Conservation (phyloP, 2,797 vertebrate genomes). For the Bovichtus diacanthus region DNA sequence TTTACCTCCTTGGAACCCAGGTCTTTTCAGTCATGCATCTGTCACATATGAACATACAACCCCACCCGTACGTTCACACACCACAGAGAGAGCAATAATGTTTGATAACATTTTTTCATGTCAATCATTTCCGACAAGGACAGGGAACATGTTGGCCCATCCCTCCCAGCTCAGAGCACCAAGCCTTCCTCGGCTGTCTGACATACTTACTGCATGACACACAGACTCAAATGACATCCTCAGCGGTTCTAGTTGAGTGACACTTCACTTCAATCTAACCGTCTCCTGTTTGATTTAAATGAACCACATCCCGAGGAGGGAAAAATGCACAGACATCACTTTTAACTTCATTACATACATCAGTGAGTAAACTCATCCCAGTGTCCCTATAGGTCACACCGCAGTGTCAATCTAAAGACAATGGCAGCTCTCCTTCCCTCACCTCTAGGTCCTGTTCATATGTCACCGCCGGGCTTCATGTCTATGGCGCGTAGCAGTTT, state of each 20-base stretch:
- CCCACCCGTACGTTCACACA: constrained; percentile 17
- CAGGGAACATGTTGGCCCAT: constrained; percentile 37
- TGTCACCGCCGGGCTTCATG: constrained; percentile 45
- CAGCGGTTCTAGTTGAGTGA: constrained; percentile 35
- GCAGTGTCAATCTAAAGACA: constrained; percentile 29
- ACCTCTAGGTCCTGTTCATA: constrained; percentile 21
- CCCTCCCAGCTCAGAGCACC: constrained; percentile 23
- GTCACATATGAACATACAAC: constrained; percentile 35
- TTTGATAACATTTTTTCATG: constrained; percentile 43
- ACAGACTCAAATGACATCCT: constrained; percentile 41
- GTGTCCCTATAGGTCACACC: constrained; percentile 28
- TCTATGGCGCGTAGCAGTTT: constrained; percentile 26
- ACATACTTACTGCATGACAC: constrained; percentile 43
- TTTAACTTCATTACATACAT: constrained; percentile 42
- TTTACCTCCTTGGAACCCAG: constrained; percentile 9
- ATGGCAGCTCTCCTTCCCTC: constrained; percentile 5
- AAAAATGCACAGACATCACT: constrained; percentile 20
- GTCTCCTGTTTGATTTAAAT: constrained; percentile 17
- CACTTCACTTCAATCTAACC: constrained; percentile 33
- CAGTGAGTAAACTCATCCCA: constrained; percentile 22
- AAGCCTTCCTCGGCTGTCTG: constrained; percentile 41
- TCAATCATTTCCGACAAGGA: constrained; percentile 45
- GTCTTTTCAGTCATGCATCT: constrained; percentile 39
- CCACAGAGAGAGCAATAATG: constrained; percentile 17
- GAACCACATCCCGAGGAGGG: constrained; percentile 2